Percentiles rank a stretch among this genome's conserved stretches.
These are phyloP conservation scores for Brachypodius melanocephalos DNA, from an alignment of 2,113 vertebrate genomes.

Conservation along the genomic window DNA sequence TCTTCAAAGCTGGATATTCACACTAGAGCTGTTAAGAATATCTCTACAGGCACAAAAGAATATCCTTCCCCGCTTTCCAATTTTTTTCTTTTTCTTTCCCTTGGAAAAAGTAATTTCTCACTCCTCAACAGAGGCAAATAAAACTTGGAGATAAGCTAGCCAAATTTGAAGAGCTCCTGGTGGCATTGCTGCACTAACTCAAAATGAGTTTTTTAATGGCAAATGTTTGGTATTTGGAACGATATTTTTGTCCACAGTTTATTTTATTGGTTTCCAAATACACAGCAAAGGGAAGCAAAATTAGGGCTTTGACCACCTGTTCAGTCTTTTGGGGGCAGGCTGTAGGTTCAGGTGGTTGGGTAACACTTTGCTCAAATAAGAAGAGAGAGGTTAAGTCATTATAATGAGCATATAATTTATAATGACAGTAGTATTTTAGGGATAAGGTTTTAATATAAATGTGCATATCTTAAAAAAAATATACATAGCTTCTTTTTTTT, in stretches of 20 bases:
- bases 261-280: background rate
- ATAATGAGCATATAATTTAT: background rate
- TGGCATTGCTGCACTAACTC: background rate
- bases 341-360: background rate
- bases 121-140: background rate
- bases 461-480: background rate
- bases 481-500: background rate
- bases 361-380: background rate
- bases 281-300: background rate
- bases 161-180: background rate
- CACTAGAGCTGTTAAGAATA: background rate
- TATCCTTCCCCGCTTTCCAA: accelerated
- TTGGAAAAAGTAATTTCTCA: background rate
- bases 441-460: background rate
- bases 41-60: background rate
- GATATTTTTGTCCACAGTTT: background rate
- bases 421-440: background rate
- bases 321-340: background rate
- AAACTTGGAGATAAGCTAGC: background rate
- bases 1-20: background rate
- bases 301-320: background rate
- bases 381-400: background rate
- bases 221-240: background rate
- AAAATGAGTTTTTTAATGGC: background rate
- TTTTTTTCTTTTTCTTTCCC: accelerated